Evolutionary conservation across 2,113 vertebrate species (phyloP), one percentile per base, ranked within the genome.

Genomic region (Nannobrachium achirus): DNA sequence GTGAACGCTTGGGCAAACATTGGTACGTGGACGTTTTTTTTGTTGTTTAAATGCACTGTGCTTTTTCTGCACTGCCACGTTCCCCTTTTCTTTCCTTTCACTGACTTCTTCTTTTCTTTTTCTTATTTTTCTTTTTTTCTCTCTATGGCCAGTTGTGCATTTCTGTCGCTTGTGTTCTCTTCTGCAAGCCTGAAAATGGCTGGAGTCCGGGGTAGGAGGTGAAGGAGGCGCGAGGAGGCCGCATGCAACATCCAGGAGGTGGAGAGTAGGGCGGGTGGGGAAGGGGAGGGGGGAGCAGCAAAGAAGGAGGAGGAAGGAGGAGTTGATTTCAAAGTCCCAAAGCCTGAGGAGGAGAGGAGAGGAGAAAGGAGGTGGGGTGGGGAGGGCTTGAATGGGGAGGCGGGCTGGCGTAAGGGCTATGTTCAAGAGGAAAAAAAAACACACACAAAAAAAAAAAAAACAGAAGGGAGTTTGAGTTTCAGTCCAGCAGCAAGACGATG

Each of bases 401-500:
- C 79, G 86, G 86, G 86, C 80, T 87, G 76, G 80, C 87, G 80
- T 68, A 81, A 63, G 87, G 89, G 83, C 88, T 88, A 88, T 72
- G 85, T 83, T 88, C 78, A 91, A 90, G 88, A 87, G 83, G 60
- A 89, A 91, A 88, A 76, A 85, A 79, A 85, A 84, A 82, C 83
- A 86, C 73, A 33, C 1, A 5, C 25, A 3, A 33, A 33, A 33
- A 33, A 33, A 33, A 2, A 25, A 25, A 25, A 25, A 25, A 25
- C 20, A 4, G 1, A 1, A 91, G 85, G 84, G 78, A 81, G 80
- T 88, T 88, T 90, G 71, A 87, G 87, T 85, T 90, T 91, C 86
- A 91, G 86, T 90, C 87, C 88, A 86, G 84, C 81, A 92, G 88
- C 89, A 91, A 91, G 86, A 87, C 88, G 87, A 89, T 90, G 86